These are phyloP conservation scores for Tauraco hartlaubi DNA, from an alignment of 2,797 vertebrate species.

Conservation along the genomic window DNA sequence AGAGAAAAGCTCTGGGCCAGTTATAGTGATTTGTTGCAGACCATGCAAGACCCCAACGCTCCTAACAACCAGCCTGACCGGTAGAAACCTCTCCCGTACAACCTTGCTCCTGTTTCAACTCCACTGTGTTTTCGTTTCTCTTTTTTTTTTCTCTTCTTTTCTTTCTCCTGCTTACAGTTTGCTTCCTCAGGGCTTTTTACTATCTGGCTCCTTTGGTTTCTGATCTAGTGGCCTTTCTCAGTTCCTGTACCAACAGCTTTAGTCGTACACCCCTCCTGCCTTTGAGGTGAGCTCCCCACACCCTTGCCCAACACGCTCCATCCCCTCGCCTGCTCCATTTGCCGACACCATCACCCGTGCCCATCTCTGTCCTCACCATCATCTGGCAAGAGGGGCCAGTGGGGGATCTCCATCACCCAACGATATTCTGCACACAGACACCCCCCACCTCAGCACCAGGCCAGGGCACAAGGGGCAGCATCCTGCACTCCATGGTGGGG, in stretches of 20 bases:
- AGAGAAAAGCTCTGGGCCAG: not conserved
- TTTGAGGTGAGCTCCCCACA: conserved; percentile 92
- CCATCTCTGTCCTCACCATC: not conserved
- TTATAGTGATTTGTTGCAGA: not conserved
- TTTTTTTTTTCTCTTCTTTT: conserved; percentile 54
- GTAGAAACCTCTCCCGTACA: conserved; percentile 40
- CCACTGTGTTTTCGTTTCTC: conserved; percentile 76
- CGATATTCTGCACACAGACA: not conserved
- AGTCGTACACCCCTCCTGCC: conserved; percentile 96
- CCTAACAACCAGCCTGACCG: conserved; percentile 10
- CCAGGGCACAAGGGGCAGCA: not conserved
- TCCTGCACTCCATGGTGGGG: not conserved
- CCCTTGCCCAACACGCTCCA: not conserved
- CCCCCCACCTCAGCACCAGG: not conserved
- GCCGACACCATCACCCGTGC: not conserved
- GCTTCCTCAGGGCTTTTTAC: conserved; percentile 93
- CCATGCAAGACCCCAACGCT: not conserved
- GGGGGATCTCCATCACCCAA: not conserved
- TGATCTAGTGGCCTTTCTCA: conserved; percentile 99
- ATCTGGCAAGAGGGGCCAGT: not conserved
- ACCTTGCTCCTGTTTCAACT: conserved; percentile 63
- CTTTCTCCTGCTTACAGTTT: conserved; percentile 82
- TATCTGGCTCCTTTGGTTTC: conserved; percentile 99
- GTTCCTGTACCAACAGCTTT: conserved; percentile 94
- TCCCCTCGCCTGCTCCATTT: conserved; percentile 26